A percentile compares a stretch with the other conserved stretches of the same genome.
Evolutionary conservation across 92 coral and sea anemone genomes (phyloP).

Genomic region (Epizoanthus scotinus): DNA sequence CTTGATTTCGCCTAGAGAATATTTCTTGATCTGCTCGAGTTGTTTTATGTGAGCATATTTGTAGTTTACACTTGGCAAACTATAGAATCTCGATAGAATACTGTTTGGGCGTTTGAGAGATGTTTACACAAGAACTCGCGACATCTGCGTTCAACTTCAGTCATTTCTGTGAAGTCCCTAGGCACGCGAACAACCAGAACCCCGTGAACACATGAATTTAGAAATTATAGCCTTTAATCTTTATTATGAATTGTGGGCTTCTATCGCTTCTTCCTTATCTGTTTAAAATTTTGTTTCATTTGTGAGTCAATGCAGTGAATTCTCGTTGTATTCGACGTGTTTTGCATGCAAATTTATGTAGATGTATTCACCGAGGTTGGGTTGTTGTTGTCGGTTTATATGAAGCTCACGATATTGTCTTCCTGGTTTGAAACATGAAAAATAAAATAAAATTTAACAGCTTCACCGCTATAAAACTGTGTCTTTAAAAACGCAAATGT

Average conservation of each 20-base stretch:
- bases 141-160: background rate
- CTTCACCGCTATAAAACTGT: background rate
- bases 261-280: background rate
- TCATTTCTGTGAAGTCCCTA: background rate
- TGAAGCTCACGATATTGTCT: slow-evolving; percentile 28
- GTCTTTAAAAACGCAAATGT: background rate
- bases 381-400: slow-evolving; percentile 19
- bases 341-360: slow-evolving; percentile 36
- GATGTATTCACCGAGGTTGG: background rate
- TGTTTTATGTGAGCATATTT: background rate
- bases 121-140: slow-evolving; percentile 17
- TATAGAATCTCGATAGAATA: background rate
- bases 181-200: background rate
- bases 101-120: slow-evolving; percentile 19
- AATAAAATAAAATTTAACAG: background rate
- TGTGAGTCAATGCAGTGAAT: background rate
- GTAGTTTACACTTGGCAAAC: background rate
- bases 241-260: background rate
- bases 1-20: background rate
- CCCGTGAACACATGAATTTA: background rate
- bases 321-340: slow-evolving; percentile 6
- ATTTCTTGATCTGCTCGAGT: background rate
- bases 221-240: background rate
- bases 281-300: background rate
- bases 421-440: background rate